Evolutionary conservation across 2,113 vertebrate species (phyloP).

Genomic region (Seriola quinqueradiata): DNA sequence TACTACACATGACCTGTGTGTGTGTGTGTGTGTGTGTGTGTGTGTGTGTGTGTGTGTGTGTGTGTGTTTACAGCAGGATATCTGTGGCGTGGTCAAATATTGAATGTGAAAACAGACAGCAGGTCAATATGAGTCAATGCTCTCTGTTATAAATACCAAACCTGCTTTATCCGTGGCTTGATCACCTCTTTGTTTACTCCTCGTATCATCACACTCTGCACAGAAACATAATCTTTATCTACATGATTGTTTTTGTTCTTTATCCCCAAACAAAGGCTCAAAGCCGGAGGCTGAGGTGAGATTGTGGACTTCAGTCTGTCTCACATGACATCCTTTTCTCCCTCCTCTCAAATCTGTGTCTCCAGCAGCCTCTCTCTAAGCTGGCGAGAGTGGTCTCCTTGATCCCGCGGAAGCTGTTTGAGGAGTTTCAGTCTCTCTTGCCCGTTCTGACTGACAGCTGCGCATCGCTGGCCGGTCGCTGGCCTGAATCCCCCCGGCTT

Average conservation of each 20-base stretch:
- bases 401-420: constrained; percentile 74
- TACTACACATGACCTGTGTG: neutral
- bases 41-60: constrained; percentile 18
- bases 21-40: neutral
- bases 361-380: constrained; percentile 56
- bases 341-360: constrained; percentile 47
- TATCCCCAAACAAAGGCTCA: constrained; percentile 45
- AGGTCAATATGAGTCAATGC: constrained; percentile 51
- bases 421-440: constrained; percentile 45
- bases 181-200: constrained; percentile 11
- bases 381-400: constrained; percentile 55
- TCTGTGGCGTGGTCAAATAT: constrained; percentile 30
- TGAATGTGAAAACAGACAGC: constrained; percentile 44
- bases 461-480: constrained; percentile 34
- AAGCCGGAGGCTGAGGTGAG: constrained; percentile 26
- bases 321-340: constrained; percentile 50
- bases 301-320: constrained; percentile 47
- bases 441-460: constrained; percentile 65
- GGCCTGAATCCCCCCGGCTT: constrained; percentile 72
- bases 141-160: constrained; percentile 26
- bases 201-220: constrained; percentile 12
- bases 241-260: constrained; percentile 47
- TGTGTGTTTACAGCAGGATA: constrained; percentile 12
- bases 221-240: constrained; percentile 32
- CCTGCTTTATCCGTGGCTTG: constrained; percentile 11